Evolutionary conservation across 2,113 vertebrate genomes (phyloP), one percentile per base, ranked within the genome.

Genomic region (Ceuthmochares aereus): DNA sequence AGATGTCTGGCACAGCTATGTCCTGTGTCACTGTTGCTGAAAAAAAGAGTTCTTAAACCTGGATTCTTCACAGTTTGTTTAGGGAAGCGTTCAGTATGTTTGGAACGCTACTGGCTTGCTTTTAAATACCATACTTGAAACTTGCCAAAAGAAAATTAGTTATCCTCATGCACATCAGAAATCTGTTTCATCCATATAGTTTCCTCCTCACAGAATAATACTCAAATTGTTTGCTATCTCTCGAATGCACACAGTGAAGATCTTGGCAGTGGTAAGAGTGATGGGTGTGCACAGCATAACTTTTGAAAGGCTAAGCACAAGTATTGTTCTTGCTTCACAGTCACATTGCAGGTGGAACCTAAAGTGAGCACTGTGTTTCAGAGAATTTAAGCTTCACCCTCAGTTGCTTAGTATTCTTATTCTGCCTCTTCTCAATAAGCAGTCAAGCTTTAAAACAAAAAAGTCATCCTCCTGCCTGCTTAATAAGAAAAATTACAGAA

Each of bases 11-110:
- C 59, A 87, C 64, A 66, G 55, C 47, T 64, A 72, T 4, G 3
- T 30, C 45, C 47, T 83, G 29, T 66, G 51, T 36, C 76, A 70
- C 14, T 2, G 2, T 6, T 87, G 68, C 14, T 90, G 56, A 49
- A 94, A 94, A 94, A 94, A 96, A 81, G 25, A 55, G 43, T 63
- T 74, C 59, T 81, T 70, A 32, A 87, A 58, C 56, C n/a, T 78
- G 36, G 55, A 59, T 90, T 77, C 68, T 52, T 79, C 56, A 6
- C 52, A 54, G 51, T 59, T 90, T 84, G 67, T 86, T 87, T 75
- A 82, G 34, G 45, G 68, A 91, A 94, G 43, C 2, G 12, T 30
- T 76, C 59, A 72, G 58, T 54, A 85, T 19, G 66, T 54, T 69
- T 83, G 75, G 80, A 95, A 95, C 78, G 66, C 29, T 81, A 55